These are phyloP conservation scores for Branchellion lobata DNA, from an alignment of 2,888 invertebrate genomes.

Conservation along the genomic window DNA sequence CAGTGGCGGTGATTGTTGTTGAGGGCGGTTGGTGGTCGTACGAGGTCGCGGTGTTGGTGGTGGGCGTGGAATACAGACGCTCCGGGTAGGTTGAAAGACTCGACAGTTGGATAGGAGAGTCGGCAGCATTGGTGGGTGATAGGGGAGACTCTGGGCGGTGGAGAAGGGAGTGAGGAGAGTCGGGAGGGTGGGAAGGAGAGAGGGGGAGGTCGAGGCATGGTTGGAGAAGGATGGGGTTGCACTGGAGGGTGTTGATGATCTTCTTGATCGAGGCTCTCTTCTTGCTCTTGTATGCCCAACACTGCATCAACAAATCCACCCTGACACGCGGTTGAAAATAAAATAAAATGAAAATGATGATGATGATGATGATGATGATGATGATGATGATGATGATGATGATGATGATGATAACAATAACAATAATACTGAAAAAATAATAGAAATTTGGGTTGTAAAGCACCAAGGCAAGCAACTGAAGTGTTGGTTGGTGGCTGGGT, in stretches of 20 bases:
- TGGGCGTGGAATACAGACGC: too few species aligned
- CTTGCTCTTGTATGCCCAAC: slow-evolving; percentile 74
- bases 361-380: slow-evolving; percentile 28
- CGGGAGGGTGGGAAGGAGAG: not conserved
- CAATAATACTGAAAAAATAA: too few species aligned
- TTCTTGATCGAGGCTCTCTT: slow-evolving; percentile 76
- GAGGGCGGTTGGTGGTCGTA: too few species aligned
- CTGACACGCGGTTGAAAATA: slow-evolving; percentile 41
- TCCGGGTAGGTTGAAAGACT: too few species aligned
- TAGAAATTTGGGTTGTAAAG: too few species aligned
- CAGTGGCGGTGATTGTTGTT: too few species aligned
- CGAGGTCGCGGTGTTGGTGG: too few species aligned
- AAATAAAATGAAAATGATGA: too few species aligned
- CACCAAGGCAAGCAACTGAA: too few species aligned
- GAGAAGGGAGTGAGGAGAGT: not conserved
- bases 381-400: slow-evolving; percentile 38
- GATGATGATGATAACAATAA: slow-evolving; percentile 39
- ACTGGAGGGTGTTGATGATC: slow-evolving; percentile 78
- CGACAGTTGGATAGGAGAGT: too few species aligned
- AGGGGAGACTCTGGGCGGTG: not conserved
- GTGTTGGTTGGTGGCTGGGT: too few species aligned
- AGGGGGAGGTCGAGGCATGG: slow-evolving; percentile 76
- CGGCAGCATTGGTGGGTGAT: too few species aligned
- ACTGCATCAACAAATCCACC: slow-evolving; percentile 68
- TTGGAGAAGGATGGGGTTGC: slow-evolving; percentile 74